These are phyloP conservation scores for Philaethria dido DNA, from an alignment of 2,888 invertebrate genomes.

Conservation along the genomic window DNA sequence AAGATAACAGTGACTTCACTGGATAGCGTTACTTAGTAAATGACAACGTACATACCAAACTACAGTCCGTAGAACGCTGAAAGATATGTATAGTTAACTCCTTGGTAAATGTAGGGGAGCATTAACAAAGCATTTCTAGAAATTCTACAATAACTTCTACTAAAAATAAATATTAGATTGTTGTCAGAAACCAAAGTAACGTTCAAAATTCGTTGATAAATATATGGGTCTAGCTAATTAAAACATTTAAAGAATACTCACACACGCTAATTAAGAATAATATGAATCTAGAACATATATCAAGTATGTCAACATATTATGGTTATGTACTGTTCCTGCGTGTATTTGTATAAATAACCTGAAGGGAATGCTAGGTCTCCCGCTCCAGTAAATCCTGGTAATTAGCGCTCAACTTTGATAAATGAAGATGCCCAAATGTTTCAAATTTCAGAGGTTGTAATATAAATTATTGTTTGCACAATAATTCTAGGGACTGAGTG, in stretches of 20 bases:
- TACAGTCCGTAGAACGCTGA: too few relatives aligned
- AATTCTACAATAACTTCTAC: too few relatives aligned
- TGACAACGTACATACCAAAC: too few relatives aligned
- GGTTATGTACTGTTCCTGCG: background rate
- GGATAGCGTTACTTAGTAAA: too few relatives aligned
- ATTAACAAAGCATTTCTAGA: too few relatives aligned
- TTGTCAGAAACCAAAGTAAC: too few relatives aligned
- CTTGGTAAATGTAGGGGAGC: too few relatives aligned
- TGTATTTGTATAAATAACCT: background rate
- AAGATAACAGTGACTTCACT: too few relatives aligned
- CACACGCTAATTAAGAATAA: background rate
- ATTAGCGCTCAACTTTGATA: slow-evolving; percentile 27
- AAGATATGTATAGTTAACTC: too few relatives aligned
- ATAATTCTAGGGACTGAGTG: background rate
- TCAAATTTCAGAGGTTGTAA: slow-evolving; percentile 21
- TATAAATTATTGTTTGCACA: slow-evolving; percentile 15
- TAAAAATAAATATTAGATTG: too few relatives aligned
- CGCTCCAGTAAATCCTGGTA: slow-evolving; percentile 19
- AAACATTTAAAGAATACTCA: background rate
- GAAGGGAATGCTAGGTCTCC: background rate
- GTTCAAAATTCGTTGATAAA: too few relatives aligned
- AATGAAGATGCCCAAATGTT: slow-evolving; percentile 25
- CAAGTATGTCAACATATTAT: background rate
- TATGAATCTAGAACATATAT: background rate
- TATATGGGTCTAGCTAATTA: background rate